Base-by-base conservation (phyloP, 2,797 vertebrate genomes). In the Echeneis naucrates region DNA sequence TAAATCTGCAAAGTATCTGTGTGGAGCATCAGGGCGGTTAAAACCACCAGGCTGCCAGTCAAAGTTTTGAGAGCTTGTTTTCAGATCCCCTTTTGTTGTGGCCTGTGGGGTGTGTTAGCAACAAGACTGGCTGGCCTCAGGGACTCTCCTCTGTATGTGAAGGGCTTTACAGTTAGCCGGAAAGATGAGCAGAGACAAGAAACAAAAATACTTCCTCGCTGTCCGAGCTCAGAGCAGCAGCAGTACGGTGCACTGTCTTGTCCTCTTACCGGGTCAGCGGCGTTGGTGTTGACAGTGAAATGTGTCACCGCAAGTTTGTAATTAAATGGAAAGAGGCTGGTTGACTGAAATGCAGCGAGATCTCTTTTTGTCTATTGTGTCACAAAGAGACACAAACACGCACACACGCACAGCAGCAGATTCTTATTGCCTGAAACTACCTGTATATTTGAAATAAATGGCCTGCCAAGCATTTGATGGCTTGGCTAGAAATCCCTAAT, bases 391-490 rank as follows among this genome's bases (percentile, higher is more conserved):
- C 23, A 68, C 21, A 64, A 19, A 47, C 70, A 73, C 68, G 55
- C 50, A 68, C 76, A 33, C 32, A 67, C 40, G 53, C 53, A 55
- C n/a, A n/a, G n/a, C n/a, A 60, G 69, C 75, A 71, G 79, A 90
- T 89, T 79, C 80, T 80, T 86, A 90, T 90, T 82, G 72, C 81
- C 87, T 33, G 78, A 77, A 93, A 91, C 88, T 92, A 92, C 89
- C 89, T 92, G 90, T 88, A 82, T 88, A 89, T 90, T 87, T 27
- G 75, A 88, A 93, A 93, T 92, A 92, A 93, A 93, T 92, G 86
- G 87, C 84, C 89, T 92, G 91, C 90, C 92, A 92, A 90, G 82
- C 85, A 72, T 86, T 88, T 92, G 91, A 92, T 89, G 88, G 90
- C 83, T 88, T 85, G 87, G 89, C 83, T 83, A 87, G 90, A 88